Conservation (phyloP, 2,797 vertebrate genomes). For the Cichlasoma orientale region DNA sequence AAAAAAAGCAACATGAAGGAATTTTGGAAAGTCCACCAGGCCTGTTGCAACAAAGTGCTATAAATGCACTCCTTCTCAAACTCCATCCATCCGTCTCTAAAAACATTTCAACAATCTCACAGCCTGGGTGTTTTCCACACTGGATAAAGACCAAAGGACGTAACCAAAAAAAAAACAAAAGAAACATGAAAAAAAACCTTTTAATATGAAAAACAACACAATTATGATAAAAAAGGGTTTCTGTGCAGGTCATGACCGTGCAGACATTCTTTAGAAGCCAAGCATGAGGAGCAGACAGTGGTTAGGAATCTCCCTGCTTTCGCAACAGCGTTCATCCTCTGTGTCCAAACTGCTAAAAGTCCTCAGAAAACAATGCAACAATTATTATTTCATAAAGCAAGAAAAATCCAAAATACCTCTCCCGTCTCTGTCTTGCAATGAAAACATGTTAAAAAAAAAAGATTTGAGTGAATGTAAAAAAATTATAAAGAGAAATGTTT, state of each 20-base stretch:
- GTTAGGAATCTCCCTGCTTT: constrained; percentile 59
- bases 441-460: constrained; percentile 21
- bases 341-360: constrained; percentile 39
- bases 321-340: constrained; percentile 22
- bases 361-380: constrained; percentile 40
- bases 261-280: constrained; percentile 47
- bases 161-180: constrained; percentile 17
- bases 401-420: neutral
- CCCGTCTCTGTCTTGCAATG: neutral
- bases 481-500: neutral
- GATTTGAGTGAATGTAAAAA: neutral
- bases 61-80: constrained; percentile 12
- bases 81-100: neutral
- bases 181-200: neutral
- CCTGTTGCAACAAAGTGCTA: constrained; percentile 1
- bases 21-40: constrained; percentile 16
- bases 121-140: constrained; percentile 31
- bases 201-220: constrained; percentile 34
- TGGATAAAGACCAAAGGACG: constrained; percentile 45
- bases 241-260: constrained; percentile 33
- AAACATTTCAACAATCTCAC: constrained; percentile 10
- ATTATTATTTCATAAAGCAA: constrained; percentile 38
- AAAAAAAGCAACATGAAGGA: neutral
- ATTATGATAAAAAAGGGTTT: constrained; percentile 25
- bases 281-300: constrained; percentile 22